Evolutionary conservation across 2,888 invertebrate genomes (phyloP).

Genomic region (Mystacides longicornis): DNA sequence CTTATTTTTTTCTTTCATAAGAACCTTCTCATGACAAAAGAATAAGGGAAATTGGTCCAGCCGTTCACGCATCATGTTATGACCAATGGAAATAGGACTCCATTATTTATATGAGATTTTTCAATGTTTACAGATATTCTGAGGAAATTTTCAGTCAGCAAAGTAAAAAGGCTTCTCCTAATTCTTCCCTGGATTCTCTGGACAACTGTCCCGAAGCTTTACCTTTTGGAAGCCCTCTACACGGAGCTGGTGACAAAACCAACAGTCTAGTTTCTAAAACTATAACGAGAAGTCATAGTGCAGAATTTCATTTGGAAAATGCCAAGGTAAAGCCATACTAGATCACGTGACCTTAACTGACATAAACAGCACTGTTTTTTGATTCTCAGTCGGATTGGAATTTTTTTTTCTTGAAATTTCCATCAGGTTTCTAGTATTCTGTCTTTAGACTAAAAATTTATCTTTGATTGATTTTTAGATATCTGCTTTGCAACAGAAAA

Average conservation of each 20-base stretch:
- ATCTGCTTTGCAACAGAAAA: constrained; percentile 10
- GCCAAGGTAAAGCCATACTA: constrained; percentile 5
- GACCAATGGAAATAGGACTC: too few species aligned
- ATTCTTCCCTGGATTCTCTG: constrained; percentile 30
- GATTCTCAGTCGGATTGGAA: neutral
- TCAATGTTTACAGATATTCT: constrained; percentile 43
- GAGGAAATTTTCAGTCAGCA: constrained; percentile 63
- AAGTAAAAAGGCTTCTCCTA: constrained; percentile 50
- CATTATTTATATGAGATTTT: neutral
- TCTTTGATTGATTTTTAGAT: constrained; percentile 5
- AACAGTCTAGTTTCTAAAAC: constrained; percentile 4
- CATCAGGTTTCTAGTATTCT: neutral
- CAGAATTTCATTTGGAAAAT: constrained; percentile 18
- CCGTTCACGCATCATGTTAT: too few species aligned
- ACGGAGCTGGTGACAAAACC: constrained; percentile 16
- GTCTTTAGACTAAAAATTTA: neutral
- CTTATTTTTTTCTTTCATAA: too few species aligned
- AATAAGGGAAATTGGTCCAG: too few species aligned
- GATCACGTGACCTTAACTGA: neutral
- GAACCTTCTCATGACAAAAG: too few species aligned
- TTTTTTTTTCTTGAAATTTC: neutral
- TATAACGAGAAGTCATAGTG: constrained; percentile 22
- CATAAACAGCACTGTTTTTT: too few species aligned
- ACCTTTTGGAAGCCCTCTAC: constrained; percentile 25
- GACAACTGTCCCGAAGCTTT: constrained; percentile 35